Conservation (phyloP, 2,113 vertebrate genomes). For the Antechinus flavipes region DNA sequence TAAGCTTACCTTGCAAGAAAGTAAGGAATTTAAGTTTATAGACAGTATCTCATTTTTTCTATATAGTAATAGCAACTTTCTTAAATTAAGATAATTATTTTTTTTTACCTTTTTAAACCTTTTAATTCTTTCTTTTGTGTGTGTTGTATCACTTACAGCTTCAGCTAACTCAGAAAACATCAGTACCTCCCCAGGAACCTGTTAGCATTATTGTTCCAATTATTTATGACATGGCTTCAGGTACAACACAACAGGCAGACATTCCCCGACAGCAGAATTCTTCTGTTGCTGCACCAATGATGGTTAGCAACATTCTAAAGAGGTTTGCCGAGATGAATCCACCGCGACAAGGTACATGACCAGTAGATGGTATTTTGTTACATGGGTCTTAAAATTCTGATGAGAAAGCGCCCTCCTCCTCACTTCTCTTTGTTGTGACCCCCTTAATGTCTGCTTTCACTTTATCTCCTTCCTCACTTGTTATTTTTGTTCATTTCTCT, state of each 20-base stretch:
- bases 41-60: conserved; percentile 40
- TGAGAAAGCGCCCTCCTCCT: conserved; percentile 39
- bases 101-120: conserved; percentile 47
- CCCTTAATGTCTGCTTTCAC: conserved; percentile 75
- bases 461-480: conserved; percentile 74
- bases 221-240: conserved; percentile 99
- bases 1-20: conserved; percentile 30
- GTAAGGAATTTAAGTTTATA: conserved; percentile 50
- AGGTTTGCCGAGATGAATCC: conserved; percentile 99
- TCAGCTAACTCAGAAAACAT: conserved; percentile 96
- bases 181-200: conserved; percentile 92
- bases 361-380: conserved; percentile 80
- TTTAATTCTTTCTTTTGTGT: conserved; percentile 66
- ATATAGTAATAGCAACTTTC: conserved; percentile 45
- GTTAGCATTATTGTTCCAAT: conserved; percentile 99
- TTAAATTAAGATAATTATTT: conserved; percentile 36
- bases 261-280: conserved; percentile 99
- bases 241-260: conserved; percentile 98
- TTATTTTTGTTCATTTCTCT: conserved; percentile 78
- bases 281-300: conserved; percentile 95
- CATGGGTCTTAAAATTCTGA: conserved; percentile 68
- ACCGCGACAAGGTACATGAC: conserved; percentile 92
- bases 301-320: conserved; percentile 99
- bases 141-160: conserved; percentile 85
- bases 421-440: conserved; percentile 54